phyloP scores from a whole-genome alignment of 2,113 vertebrate genomes.

The Isurus oxyrinchus region DNA sequence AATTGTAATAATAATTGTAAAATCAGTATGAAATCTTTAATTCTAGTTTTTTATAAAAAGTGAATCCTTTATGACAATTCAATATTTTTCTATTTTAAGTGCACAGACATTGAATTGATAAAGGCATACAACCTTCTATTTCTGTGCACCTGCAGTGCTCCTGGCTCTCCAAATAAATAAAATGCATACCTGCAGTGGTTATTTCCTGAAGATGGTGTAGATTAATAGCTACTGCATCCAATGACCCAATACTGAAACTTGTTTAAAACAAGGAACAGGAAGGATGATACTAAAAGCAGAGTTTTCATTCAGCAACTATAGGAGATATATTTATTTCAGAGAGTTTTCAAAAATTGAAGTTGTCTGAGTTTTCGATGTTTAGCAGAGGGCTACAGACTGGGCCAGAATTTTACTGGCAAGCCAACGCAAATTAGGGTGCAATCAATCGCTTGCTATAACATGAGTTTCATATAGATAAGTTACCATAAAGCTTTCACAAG shows the following conservation, averaged over 20 bases:
- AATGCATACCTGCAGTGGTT: background rate
- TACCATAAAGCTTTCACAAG: background rate
- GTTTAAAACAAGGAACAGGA: background rate
- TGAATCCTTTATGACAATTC: background rate
- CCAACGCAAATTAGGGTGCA: background rate
- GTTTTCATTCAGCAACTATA: background rate
- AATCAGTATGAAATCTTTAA: background rate
- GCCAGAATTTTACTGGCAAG: background rate
- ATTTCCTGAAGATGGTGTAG: background rate
- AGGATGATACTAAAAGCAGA: background rate
- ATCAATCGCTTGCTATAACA: background rate
- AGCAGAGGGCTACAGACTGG: background rate
- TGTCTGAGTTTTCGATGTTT: background rate
- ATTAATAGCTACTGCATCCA: background rate
- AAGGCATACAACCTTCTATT: background rate
- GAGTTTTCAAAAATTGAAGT: background rate
- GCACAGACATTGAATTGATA: background rate
- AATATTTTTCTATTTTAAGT: background rate
- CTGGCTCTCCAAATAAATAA: background rate
- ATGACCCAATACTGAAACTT: background rate
- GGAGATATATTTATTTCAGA: background rate
- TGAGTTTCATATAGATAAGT: background rate
- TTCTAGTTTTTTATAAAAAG: background rate
- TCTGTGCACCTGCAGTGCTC: background rate
- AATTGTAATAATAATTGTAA: no score